These are phyloP conservation scores for Pyxicephalus adspersus DNA, from an alignment of 2,113 vertebrate genomes.

Conservation along the genomic window DNA sequence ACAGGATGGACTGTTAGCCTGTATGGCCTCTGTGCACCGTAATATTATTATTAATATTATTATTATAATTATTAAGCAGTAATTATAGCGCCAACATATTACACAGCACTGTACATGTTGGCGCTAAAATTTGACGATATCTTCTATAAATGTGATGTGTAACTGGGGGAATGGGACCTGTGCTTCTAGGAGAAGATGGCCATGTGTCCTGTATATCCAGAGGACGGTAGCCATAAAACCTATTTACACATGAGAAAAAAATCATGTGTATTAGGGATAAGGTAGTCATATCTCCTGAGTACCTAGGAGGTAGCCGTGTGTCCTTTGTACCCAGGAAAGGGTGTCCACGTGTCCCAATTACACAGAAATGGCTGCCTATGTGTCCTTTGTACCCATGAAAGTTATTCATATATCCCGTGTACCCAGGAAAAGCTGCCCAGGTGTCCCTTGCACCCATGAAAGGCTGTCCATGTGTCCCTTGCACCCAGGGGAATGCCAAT, in stretches of 20 bases:
- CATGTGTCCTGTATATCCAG: background rate
- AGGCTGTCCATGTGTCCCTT: background rate
- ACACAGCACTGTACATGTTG: no score
- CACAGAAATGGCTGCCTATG: background rate
- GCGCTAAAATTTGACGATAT: no score
- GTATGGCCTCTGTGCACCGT: no score
- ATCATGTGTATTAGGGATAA: background rate
- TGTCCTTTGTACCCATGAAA: background rate
- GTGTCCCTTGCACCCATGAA: background rate
- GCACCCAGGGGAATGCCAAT: background rate
- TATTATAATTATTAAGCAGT: no score
- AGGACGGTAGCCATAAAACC: background rate
- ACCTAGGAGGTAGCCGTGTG: background rate
- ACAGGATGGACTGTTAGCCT: no score
- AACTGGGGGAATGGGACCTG: background rate
- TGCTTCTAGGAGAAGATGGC: background rate
- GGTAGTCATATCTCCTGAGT: background rate
- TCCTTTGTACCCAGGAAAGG: background rate
- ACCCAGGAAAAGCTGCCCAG: background rate
- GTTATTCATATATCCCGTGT: background rate
- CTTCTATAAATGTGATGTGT: background rate
- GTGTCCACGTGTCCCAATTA: background rate
- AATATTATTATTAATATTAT: no score
- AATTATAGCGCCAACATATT: no score
- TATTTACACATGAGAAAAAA: background rate